Evolutionary conservation across 1,140 invertebrate genomes (phyloP).

Genomic region (Polyergus mexicanus): DNA sequence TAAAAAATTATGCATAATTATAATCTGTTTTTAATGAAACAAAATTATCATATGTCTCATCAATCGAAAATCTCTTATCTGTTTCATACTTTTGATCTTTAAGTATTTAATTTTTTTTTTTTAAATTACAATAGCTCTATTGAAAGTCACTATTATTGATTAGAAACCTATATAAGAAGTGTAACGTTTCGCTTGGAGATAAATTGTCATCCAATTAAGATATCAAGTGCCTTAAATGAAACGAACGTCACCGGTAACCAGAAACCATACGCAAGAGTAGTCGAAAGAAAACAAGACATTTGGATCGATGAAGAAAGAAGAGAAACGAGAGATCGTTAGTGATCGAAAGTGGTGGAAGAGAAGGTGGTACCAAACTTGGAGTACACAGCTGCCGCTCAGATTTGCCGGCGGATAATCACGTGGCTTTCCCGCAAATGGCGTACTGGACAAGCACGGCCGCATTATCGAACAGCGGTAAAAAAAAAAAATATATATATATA

Average conservation of each 20-base stretch:
- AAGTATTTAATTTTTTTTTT: not conserved
- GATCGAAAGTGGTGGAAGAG: slow-evolving; percentile 30
- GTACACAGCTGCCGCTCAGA: slow-evolving; percentile 82
- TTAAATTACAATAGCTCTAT: not conserved
- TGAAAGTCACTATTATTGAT: slow-evolving; percentile 17
- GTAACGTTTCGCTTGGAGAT: slow-evolving; percentile 44
- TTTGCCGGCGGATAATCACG: slow-evolving; percentile 84
- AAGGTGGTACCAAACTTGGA: slow-evolving; percentile 80
- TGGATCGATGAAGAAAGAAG: slow-evolving; percentile 23
- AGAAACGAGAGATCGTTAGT: slow-evolving; percentile 24
- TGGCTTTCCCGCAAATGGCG: slow-evolving; percentile 85
- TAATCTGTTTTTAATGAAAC: not conserved
- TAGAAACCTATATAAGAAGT: not conserved
- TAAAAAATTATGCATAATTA: not conserved
- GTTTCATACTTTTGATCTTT: not conserved
- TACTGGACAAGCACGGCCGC: slow-evolving; percentile 64
- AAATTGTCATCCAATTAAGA: slow-evolving; percentile 82
- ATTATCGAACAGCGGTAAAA: slow-evolving; percentile 63
- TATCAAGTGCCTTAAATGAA: slow-evolving; percentile 79
- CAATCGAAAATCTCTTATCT: slow-evolving; percentile 23
- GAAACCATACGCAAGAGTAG: slow-evolving; percentile 56
- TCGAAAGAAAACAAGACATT: slow-evolving; percentile 6
- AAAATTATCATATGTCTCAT: not conserved
- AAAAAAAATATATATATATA: slow-evolving; percentile 46
- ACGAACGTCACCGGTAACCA: slow-evolving; percentile 35